These are phyloP conservation scores for Dasypus novemcinctus DNA, from an alignment of 2,113 vertebrate species.

Conservation along the genomic window DNA sequence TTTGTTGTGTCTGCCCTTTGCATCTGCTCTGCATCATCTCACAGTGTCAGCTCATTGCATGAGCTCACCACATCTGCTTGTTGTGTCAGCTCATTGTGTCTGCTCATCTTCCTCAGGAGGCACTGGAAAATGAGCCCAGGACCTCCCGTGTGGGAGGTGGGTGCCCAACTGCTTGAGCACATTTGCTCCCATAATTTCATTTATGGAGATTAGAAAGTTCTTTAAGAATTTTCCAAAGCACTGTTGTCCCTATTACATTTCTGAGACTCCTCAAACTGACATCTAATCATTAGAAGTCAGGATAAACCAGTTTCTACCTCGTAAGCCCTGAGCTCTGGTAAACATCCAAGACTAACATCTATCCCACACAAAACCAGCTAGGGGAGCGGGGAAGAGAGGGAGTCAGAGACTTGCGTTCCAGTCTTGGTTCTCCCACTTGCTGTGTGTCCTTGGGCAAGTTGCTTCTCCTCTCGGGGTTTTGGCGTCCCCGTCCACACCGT, in stretches of 20 bases:
- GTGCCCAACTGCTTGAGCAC: no score
- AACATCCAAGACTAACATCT: neutral
- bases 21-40: no score
- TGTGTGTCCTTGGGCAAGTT: neutral
- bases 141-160: no score
- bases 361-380: neutral
- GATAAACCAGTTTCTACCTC: neutral
- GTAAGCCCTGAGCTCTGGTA: neutral
- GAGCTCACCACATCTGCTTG: no score
- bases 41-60: no score
- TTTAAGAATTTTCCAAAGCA: neutral
- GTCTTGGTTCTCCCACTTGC: neutral
- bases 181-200: neutral
- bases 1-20: no score
- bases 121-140: no score
- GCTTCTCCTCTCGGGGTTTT: neutral
- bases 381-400: neutral
- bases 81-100: no score
- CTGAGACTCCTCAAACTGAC: neutral
- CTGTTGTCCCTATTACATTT: neutral
- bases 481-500: neutral
- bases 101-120: no score
- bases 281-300: neutral
- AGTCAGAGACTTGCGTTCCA: neutral
- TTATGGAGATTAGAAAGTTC: neutral